Conservation (phyloP, 1,140 invertebrate species). For the Choristoneura fumiferana region DNA sequence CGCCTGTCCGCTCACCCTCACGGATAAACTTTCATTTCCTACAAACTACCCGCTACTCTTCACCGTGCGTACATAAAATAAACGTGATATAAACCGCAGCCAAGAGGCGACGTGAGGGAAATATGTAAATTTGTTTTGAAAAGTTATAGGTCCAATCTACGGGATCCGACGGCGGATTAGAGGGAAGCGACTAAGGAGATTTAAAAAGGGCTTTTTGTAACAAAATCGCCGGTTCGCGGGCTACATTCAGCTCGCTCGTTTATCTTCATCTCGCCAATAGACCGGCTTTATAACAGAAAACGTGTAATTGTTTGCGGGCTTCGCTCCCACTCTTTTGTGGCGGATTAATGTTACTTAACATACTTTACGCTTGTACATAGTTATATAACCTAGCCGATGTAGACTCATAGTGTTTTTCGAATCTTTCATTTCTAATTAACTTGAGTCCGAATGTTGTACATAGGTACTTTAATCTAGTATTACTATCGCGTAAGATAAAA, state of each 20-base stretch:
- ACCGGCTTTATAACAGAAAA: slow-evolving; percentile 11
- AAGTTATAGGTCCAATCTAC: slow-evolving; percentile 41
- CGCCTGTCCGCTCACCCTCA: too few relatives aligned
- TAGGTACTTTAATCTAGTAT: too few relatives aligned
- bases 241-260: slow-evolving; percentile 26
- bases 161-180: slow-evolving; percentile 32
- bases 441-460: too few relatives aligned
- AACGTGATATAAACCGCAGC: slow-evolving; percentile 31
- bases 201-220: slow-evolving; percentile 36
- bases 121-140: slow-evolving; percentile 51
- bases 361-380: neutral
- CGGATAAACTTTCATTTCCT: too few relatives aligned
- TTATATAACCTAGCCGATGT: slow-evolving; percentile 3
- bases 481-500: too few relatives aligned
- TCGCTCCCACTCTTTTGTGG: slow-evolving; percentile 15
- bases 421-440: too few relatives aligned
- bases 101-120: slow-evolving; percentile 23
- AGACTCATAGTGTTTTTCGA: neutral
- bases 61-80: slow-evolving; percentile 16
- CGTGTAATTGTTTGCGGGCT: slow-evolving; percentile 17
- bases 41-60: neutral
- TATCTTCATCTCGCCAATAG: slow-evolving; percentile 38
- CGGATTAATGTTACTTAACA: slow-evolving; percentile 1
- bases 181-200: slow-evolving; percentile 25
- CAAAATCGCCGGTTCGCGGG: slow-evolving; percentile 25